A percentile compares a stretch with the other conserved stretches of the same genome.
These are phyloP conservation scores for Magallana nippona DNA, from an alignment of 2,888 invertebrate genomes.

Conservation along the genomic window DNA sequence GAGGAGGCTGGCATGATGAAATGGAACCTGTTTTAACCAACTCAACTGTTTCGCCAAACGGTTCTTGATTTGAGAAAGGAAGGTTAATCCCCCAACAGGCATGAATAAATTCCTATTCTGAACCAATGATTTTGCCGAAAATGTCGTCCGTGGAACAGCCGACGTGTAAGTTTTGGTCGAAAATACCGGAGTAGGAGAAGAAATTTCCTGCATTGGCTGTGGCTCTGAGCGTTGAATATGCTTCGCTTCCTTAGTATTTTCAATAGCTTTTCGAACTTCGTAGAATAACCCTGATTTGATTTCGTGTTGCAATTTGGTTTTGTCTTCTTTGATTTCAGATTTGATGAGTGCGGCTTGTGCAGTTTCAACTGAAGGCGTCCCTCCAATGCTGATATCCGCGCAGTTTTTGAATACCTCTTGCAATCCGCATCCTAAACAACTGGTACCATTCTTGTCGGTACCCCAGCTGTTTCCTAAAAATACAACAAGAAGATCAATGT, in stretches of 20 bases:
- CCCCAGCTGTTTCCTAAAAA: conserved; percentile 23
- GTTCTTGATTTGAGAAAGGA: conserved; percentile 9
- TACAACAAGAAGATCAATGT: background rate
- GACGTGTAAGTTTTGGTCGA: conserved; percentile 13
- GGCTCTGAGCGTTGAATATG: background rate
- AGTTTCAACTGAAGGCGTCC: background rate
- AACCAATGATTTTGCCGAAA: background rate
- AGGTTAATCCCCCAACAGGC: background rate
- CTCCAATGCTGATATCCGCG: conserved; percentile 14
- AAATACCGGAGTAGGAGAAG: conserved; percentile 21
- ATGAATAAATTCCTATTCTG: conserved; percentile 6
- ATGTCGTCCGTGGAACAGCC: background rate
- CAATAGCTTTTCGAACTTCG: background rate
- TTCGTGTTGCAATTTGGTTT: background rate
- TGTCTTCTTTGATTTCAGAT: background rate
- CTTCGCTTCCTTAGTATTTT: background rate
- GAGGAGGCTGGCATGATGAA: background rate
- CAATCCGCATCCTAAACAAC: conserved; percentile 8
- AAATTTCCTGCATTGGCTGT: background rate
- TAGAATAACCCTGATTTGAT: background rate
- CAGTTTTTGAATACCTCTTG: conserved; percentile 10
- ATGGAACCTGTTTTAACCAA: conserved; percentile 19
- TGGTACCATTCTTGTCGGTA: conserved; percentile 11
- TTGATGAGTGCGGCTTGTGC: conserved; percentile 1
- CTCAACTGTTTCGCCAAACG: background rate